These are phyloP conservation scores for Sapajus apella DNA, from an alignment of 2,113 vertebrate genomes.

Conservation along the genomic window DNA sequence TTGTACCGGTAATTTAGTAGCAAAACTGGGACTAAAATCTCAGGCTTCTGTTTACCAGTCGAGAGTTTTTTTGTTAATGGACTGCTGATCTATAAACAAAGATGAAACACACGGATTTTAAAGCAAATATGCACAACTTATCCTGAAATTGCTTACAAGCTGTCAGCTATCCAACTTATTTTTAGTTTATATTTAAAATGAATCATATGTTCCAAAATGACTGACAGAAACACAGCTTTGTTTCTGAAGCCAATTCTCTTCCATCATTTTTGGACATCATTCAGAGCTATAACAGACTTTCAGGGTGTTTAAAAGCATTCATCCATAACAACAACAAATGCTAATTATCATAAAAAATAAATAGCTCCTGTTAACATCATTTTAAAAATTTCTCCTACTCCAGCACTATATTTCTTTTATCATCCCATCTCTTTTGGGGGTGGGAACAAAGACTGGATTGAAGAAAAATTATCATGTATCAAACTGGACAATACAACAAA, in stretches of 20 bases:
- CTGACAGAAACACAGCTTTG: slow-evolving; percentile 70
- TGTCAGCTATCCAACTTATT: slow-evolving; percentile 58
- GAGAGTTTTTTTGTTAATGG: slow-evolving; percentile 65
- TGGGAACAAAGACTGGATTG: slow-evolving; percentile 50
- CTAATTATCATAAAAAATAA: slow-evolving; percentile 83
- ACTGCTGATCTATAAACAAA: slow-evolving; percentile 75
- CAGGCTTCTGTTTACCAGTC: slow-evolving; percentile 58
- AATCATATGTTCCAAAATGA: slow-evolving; percentile 66
- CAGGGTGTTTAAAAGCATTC: slow-evolving; percentile 80
- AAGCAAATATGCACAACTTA: slow-evolving; percentile 59
- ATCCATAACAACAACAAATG: slow-evolving; percentile 83
- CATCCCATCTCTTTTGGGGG: slow-evolving; percentile 53
- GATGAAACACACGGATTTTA: slow-evolving; percentile 55
- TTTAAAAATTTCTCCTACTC: slow-evolving; percentile 70
- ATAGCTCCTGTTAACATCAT: slow-evolving; percentile 78
- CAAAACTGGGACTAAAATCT: slow-evolving; percentile 45
- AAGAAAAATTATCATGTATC: slow-evolving; percentile 67
- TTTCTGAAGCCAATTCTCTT: slow-evolving; percentile 74
- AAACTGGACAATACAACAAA: slow-evolving; percentile 71
- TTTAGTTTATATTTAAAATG: slow-evolving; percentile 76
- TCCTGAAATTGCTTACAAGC: slow-evolving; percentile 63
- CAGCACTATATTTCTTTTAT: slow-evolving; percentile 65
- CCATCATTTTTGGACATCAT: slow-evolving; percentile 79
- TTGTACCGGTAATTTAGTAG: slow-evolving; percentile 40
- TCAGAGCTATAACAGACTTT: slow-evolving; percentile 80